phyloP scores from a whole-genome alignment of 64 coral and sea anemone species.

The Hydrozoanthus tunicans region DNA sequence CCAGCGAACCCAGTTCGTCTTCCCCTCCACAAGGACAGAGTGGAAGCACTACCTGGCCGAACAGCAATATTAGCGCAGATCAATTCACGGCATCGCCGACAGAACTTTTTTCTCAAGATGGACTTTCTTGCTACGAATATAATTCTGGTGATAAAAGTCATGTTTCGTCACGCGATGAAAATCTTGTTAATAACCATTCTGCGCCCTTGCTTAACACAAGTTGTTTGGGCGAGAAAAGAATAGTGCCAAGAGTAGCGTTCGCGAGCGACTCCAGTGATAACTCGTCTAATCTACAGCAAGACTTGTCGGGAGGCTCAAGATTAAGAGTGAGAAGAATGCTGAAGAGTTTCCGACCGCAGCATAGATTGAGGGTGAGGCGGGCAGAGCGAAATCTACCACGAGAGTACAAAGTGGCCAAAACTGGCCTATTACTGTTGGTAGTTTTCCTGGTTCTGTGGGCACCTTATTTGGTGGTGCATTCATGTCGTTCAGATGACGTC shows the following conservation, averaged over 20 bases:
- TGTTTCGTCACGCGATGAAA: not conserved
- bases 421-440: slow-evolving; percentile 68
- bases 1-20: not conserved
- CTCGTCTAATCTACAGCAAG: not conserved
- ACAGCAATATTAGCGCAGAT: not conserved
- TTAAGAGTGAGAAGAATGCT: not conserved
- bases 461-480: slow-evolving; percentile 84
- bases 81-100: not conserved
- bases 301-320: not conserved
- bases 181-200: not conserved
- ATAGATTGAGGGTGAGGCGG: slow-evolving; percentile 3
- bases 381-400: slow-evolving; percentile 28
- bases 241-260: not conserved
- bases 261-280: not conserved
- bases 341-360: not conserved
- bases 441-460: slow-evolving; percentile 79
- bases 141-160: not conserved
- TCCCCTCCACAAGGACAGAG: not conserved
- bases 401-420: slow-evolving; percentile 86
- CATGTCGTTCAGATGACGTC: slow-evolving; percentile 51
- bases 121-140: not conserved
- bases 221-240: not conserved
- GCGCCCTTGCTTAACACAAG: not conserved
- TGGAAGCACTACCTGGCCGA: not conserved
- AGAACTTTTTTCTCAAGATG: slow-evolving; percentile 21